Percentiles rank a stretch among this genome's conserved stretches.
phyloP scores from a whole-genome alignment of 1,140 invertebrate genomes.

The Papilio dardanus region DNA sequence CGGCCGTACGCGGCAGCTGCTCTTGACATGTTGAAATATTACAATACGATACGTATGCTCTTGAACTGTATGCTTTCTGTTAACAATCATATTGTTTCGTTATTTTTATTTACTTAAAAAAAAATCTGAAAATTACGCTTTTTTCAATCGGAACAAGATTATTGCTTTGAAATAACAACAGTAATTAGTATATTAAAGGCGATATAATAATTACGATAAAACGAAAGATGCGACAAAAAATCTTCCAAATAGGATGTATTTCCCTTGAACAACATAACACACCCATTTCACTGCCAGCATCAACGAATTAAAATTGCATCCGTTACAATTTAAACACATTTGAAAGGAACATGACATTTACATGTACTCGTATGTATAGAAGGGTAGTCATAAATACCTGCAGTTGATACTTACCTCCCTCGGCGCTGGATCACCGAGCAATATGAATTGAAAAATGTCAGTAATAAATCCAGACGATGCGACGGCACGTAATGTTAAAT shows the following conservation, averaged over 20 bases:
- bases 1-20: constrained; percentile 22
- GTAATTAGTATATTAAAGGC: no score
- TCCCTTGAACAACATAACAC: no score
- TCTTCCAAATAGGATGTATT: no score
- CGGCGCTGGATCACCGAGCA: constrained; percentile 35
- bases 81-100: background rate
- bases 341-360: background rate
- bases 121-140: no score
- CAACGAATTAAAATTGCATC: background rate
- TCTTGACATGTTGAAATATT: constrained; percentile 34
- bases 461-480: constrained; percentile 67
- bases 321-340: background rate
- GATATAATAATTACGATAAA: no score
- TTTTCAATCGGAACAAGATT: no score
- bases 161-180: no score
- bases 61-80: background rate
- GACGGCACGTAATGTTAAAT: constrained; percentile 61
- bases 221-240: no score
- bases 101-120: background rate
- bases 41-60: constrained; percentile 27
- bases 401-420: constrained; percentile 33
- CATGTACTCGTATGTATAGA: background rate
- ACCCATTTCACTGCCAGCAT: background rate
- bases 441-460: constrained; percentile 62
- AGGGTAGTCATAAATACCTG: constrained; percentile 25